Evolutionary conservation across 2,888 invertebrate species (phyloP), one percentile per base, ranked within the genome.

Genomic region (Mimachlamys varia): DNA sequence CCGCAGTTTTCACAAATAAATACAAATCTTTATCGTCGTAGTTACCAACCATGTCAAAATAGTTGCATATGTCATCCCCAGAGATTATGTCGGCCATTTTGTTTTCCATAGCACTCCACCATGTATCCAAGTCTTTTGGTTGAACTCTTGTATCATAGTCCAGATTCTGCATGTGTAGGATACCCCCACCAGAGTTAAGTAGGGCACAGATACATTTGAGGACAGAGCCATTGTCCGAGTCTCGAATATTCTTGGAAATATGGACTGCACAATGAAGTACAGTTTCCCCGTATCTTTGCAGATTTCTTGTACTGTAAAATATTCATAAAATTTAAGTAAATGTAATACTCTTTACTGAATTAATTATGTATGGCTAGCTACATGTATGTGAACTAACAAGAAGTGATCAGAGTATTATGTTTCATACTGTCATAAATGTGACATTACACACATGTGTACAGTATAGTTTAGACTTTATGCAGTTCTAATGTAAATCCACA

Each of bases 51-150:
- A 95, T 93, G 91, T 95, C 95, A 89, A 95, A 94, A 92, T 95
- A 95, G 90, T 95, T 95, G 92, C 95, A 95, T 76, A 95, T 94
- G 89, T 95, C 95, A 90, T 95, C 95, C 17, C 93, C 92, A 0
- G 95, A 95, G 27, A 95, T 89, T 33, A 95, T 94, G 91, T 93
- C 93, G 0, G 95, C 94, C 89, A 95, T 91, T 88, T 94, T 94
- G 88, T 92, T 93, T 89, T 95, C 95, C 94, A 95, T 95, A 0
- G 94, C 95, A 91, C 95, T 94, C 95, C 95, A 95, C 95, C 95
- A 95, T 0, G 93, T 93, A 91, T 95, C 95, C 37, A 95, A 92
- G 88, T 95, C 94, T 92, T 95, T 95, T 15, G 95, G 93, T 88
- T 92, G 93, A 2, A 92, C 89, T 49, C 90, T 58, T 62, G 92